phyloP scores from a whole-genome alignment of 2,797 vertebrate genomes.

The Nasua narica region DNA sequence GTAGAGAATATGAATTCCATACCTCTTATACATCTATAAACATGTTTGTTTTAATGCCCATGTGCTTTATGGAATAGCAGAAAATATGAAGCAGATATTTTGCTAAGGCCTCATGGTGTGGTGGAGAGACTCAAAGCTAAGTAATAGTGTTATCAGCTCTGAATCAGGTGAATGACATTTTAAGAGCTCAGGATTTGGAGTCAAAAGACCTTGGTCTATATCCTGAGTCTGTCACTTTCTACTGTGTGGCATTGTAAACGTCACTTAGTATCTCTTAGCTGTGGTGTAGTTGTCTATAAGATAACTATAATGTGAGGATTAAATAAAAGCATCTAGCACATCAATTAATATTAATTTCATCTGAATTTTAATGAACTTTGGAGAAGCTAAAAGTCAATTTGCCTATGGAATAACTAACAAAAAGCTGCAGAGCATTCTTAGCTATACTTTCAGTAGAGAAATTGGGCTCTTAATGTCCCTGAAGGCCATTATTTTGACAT shows the following conservation, averaged over 20 bases:
- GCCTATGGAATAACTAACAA: constrained; percentile 4
- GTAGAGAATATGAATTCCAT: not conserved
- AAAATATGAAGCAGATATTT: not conserved
- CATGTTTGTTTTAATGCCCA: not conserved
- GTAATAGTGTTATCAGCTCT: not conserved
- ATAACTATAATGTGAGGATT: not conserved
- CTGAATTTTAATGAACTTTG: constrained; percentile 39
- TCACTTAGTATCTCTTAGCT: not conserved
- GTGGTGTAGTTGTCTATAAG: not conserved
- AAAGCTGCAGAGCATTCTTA: constrained; percentile 12
- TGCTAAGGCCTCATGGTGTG: not conserved
- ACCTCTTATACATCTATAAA: not conserved
- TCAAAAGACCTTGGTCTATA: not conserved
- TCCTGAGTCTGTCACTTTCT: not conserved
- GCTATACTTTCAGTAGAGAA: not conserved
- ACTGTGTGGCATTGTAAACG: not conserved
- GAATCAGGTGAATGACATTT: not conserved
- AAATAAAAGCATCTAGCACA: not conserved
- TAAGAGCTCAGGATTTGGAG: not conserved
- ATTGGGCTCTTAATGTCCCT: constrained; percentile 25
- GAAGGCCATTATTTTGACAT: constrained; percentile 66
- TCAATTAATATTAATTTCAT: not conserved
- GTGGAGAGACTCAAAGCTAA: not conserved
- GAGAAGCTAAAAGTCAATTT: not conserved
- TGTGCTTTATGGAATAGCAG: not conserved